phyloP scores from a whole-genome alignment of 1,140 invertebrate species.

The Nylanderia fulva region DNA sequence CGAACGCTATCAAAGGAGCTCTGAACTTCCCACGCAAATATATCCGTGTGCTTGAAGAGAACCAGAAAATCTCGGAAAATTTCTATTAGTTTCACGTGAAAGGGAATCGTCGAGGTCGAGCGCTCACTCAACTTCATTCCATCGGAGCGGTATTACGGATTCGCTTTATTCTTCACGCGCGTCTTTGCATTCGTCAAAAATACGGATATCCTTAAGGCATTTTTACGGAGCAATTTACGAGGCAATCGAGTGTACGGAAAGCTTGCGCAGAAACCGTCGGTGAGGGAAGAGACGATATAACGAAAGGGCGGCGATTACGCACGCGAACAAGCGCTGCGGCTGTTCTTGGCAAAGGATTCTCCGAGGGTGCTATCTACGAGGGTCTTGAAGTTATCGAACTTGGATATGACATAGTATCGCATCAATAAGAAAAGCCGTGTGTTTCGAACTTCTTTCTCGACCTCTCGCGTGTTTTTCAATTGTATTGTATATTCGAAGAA shows the following conservation, averaged over 20 bases:
- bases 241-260: neutral
- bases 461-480: neutral
- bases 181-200: slow-evolving; percentile 31
- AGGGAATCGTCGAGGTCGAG: neutral
- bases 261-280: too few relatives aligned
- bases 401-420: neutral
- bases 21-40: neutral
- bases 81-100: slow-evolving; percentile 17
- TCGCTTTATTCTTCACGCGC: slow-evolving; percentile 11
- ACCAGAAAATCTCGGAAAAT: neutral
- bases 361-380: neutral
- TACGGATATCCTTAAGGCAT: neutral
- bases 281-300: neutral
- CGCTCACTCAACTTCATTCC: neutral
- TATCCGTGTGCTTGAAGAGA: neutral
- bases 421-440: neutral
- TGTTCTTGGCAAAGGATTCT: neutral
- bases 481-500: neutral
- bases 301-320: slow-evolving; percentile 17
- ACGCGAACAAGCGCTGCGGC: neutral
- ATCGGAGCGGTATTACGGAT: neutral
- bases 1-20: neutral
- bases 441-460: neutral
- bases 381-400: neutral
- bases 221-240: slow-evolving; percentile 23